Evolutionary conservation across 1,140 invertebrate genomes (phyloP), one percentile per base, ranked within the genome.

Genomic region (Onthophagus taurus): DNA sequence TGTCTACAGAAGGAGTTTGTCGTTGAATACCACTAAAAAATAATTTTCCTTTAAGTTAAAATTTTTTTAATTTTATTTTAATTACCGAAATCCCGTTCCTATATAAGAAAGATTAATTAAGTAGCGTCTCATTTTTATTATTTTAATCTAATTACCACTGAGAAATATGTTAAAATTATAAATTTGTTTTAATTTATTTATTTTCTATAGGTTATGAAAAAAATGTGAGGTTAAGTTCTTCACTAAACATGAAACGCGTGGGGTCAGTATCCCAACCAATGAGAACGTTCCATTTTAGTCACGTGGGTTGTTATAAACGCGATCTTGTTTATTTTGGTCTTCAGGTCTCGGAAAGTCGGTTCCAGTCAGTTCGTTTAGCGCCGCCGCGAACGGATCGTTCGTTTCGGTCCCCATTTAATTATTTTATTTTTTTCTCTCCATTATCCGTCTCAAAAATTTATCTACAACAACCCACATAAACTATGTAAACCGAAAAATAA

Each of bases 21-120:
- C 68, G 72, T 54, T 76, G 74, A 12, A 69, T 65, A 24, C 75
- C 75, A 58, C 73, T 75, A 14, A 53, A 60, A 47, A 48, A 21
- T 23, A 21, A 23, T 5, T 21, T 20, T 2, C 21, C 24, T 11
- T 18, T 9, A 14, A 21, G 2, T 37, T 11, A n/a, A 7, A 21
- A 21, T 21, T 20, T 4, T 3, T 37, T 37, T 21, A 3, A 7
- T 36, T 36, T 21, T 9, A 21, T 8, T 7, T 37, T 18, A 13
- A 9, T 29, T 53, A 77, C 76, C 72, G 72, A 61, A 77, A 78
- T 44, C 54, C 57, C 31, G 75, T 75, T 41, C 76, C 76, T 44
- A 78, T 75, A 50, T 78, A 78, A 0, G 75, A 75, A 54, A 76
- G 67, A 33, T 72, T 67, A 35, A 75, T 52, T 49, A 78, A 67